Evolutionary conservation across 2,113 vertebrate genomes (phyloP).

Genomic region (Herpailurus yagouaroundi): DNA sequence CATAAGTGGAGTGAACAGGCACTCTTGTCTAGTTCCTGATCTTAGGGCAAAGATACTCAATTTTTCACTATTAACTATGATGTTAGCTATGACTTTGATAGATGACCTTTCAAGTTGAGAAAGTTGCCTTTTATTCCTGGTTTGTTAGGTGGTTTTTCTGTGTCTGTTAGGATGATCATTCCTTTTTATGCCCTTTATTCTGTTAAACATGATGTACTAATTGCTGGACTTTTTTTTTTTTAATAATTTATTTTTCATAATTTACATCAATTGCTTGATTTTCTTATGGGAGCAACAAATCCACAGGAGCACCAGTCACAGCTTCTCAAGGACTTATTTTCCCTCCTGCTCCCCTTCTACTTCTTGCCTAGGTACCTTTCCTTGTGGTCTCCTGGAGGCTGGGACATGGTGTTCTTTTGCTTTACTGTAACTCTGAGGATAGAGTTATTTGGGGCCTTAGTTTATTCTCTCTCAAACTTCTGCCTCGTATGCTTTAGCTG

Average conservation of each 20-base stretch:
- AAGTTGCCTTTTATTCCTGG: neutral
- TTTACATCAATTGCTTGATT: neutral
- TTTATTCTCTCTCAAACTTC: neutral
- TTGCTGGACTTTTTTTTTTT: neutral
- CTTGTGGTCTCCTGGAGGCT: neutral
- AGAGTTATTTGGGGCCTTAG: neutral
- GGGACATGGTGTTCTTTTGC: neutral
- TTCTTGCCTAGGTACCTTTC: neutral
- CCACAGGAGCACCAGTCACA: neutral
- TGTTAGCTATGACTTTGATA: neutral
- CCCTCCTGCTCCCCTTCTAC: neutral
- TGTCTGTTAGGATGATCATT: neutral
- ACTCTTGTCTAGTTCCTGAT: neutral
- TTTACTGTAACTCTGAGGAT: neutral
- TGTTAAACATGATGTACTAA: neutral
- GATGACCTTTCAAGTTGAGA: neutral
- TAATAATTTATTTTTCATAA: no score
- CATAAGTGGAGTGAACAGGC: neutral
- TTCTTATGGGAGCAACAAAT: neutral
- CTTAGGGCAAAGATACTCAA: neutral
- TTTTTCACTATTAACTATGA: neutral
- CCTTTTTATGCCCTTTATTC: neutral
- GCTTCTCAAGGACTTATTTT: neutral
- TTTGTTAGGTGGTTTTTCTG: neutral
- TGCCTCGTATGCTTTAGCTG: neutral